phyloP scores from a whole-genome alignment of 2,797 vertebrate genomes.

The Sorex maritimensis region DNA sequence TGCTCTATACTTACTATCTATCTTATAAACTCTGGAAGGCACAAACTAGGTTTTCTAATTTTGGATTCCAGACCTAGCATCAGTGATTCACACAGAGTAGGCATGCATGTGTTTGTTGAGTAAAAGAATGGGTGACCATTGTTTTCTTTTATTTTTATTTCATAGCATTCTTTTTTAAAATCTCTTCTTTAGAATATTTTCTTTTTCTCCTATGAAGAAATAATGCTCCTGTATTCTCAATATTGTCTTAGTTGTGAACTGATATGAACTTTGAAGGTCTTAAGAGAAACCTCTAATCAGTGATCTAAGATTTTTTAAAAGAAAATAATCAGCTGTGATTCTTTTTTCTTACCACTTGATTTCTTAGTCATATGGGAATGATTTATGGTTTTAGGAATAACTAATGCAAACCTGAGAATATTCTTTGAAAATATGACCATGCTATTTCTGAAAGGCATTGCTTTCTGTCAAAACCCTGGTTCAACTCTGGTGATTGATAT shows the following conservation, averaged over 20 bases:
- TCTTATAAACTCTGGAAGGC: constrained; percentile 20
- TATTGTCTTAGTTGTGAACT: not conserved
- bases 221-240: constrained; percentile 29
- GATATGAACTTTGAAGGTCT: constrained; percentile 46
- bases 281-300: constrained; percentile 16
- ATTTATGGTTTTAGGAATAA: constrained; percentile 57
- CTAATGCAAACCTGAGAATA: constrained; percentile 63
- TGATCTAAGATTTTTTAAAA: not conserved
- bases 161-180: not conserved
- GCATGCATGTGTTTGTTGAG: not conserved
- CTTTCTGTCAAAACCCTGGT: constrained; percentile 21
- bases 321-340: constrained; percentile 44
- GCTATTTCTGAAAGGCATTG: constrained; percentile 62
- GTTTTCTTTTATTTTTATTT: constrained; percentile 47
- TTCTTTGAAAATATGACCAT: constrained; percentile 62
- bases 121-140: not conserved
- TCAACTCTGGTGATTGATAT: not conserved
- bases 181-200: constrained; percentile 3
- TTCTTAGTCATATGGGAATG: constrained; percentile 35
- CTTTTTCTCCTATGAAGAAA: constrained; percentile 34
- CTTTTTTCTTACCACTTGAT: constrained; percentile 4
- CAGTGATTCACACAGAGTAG: not conserved
- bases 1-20: not conserved
- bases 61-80: not conserved
- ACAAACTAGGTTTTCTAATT: not conserved